These are phyloP conservation scores for Drusus annulatus DNA, from an alignment of 1,140 invertebrate species.

Conservation along the genomic window DNA sequence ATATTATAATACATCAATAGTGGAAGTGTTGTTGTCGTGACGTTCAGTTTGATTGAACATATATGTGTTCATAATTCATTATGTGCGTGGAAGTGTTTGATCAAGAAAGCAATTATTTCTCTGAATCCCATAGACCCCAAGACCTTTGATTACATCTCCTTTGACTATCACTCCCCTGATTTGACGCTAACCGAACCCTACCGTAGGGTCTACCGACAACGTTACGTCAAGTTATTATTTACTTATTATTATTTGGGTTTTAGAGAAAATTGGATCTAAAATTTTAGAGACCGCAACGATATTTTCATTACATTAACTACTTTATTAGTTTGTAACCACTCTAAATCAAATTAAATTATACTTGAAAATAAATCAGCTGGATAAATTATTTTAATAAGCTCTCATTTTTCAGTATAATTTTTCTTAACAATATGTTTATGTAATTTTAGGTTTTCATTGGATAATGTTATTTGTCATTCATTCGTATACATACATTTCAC, in stretches of 20 bases:
- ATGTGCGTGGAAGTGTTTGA: slow-evolving; percentile 44
- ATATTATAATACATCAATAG: neutral
- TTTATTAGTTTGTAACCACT: too few relatives aligned
- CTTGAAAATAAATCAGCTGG: too few relatives aligned
- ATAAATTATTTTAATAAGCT: too few relatives aligned
- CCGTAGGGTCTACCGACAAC: neutral
- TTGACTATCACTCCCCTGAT: slow-evolving; percentile 2
- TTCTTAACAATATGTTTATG: too few relatives aligned
- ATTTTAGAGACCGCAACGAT: neutral
- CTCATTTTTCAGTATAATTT: too few relatives aligned
- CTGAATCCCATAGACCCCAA: slow-evolving; percentile 24
- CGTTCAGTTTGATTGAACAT: slow-evolving; percentile 44
- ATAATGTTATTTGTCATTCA: too few relatives aligned
- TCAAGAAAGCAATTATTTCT: slow-evolving; percentile 52
- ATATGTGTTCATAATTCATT: neutral
- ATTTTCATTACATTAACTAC: too few relatives aligned
- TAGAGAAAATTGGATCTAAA: neutral
- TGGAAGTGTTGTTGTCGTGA: slow-evolving; percentile 14
- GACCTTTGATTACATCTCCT: slow-evolving; percentile 45
- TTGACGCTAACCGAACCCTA: neutral
- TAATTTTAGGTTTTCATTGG: too few relatives aligned
- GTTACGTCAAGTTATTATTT: neutral
- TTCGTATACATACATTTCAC: too few relatives aligned
- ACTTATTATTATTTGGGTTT: neutral
- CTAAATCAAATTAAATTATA: too few relatives aligned